Percentiles rank a stretch among this genome's conserved stretches.
Evolutionary conservation across 2,888 invertebrate genomes (phyloP).

Genomic region (Crossocerus cetratus): DNA sequence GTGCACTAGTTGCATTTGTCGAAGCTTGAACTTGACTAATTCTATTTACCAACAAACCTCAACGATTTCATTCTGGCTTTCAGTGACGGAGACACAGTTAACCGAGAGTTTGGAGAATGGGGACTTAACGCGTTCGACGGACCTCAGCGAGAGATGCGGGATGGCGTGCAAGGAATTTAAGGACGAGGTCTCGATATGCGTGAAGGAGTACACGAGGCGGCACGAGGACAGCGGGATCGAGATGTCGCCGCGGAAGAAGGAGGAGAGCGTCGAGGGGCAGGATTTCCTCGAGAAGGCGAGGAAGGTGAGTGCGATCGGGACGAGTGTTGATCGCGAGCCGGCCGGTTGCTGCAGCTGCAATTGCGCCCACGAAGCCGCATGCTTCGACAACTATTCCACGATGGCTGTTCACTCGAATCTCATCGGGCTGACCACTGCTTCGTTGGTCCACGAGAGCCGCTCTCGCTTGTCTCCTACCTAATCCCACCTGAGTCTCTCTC

Average conservation of each 20-base stretch:
- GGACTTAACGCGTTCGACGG: constrained; percentile 33
- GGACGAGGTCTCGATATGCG: constrained; percentile 36
- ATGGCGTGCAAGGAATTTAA: constrained; percentile 41
- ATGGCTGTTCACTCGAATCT: constrained; percentile 29
- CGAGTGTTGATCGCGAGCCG: constrained; percentile 33
- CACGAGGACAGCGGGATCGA: constrained; percentile 67
- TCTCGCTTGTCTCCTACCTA: constrained; percentile 36
- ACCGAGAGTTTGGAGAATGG: constrained; percentile 16
- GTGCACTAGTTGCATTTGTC: too few relatives aligned
- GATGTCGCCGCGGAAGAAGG: constrained; percentile 60
- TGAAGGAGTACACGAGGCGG: constrained; percentile 49
- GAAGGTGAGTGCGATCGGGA: constrained; percentile 77
- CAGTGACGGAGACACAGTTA: not conserved
- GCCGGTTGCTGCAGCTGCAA: constrained; percentile 39
- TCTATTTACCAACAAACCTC: too few relatives aligned
- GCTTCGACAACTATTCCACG: constrained; percentile 29
- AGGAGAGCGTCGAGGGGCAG: constrained; percentile 68
- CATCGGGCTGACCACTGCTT: constrained; percentile 28
- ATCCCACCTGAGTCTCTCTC: constrained; percentile 32
- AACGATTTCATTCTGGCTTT: not conserved
- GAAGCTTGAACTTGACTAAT: too few relatives aligned
- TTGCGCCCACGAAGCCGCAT: constrained; percentile 34
- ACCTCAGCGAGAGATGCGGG: constrained; percentile 30
- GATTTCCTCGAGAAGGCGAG: constrained; percentile 76
- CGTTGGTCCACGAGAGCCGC: constrained; percentile 32